Conservation (phyloP, 2,113 vertebrate genomes). For the Thermophis baileyi region DNA sequence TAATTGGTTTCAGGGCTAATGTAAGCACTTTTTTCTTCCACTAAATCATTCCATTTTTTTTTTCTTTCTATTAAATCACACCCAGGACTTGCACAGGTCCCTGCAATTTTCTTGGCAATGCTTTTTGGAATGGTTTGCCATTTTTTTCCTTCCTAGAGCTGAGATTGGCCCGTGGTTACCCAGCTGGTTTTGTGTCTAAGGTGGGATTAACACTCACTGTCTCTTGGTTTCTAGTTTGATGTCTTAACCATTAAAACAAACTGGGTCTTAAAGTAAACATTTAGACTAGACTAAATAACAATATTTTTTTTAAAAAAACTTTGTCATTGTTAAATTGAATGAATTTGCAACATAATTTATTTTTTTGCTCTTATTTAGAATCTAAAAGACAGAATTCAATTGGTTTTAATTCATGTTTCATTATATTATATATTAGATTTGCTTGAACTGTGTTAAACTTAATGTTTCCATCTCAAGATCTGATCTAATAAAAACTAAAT, state of each 20-base stretch:
- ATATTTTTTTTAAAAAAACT: rapidly evolving
- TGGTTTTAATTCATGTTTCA: not conserved
- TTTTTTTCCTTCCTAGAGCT: not conserved
- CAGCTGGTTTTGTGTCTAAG: not conserved
- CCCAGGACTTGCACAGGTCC: not conserved
- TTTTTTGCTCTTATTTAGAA: not conserved
- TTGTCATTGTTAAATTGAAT: rapidly evolving
- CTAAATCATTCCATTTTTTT: no score
- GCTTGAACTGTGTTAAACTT: not conserved
- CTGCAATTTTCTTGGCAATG: not conserved
- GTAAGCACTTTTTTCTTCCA: not conserved
- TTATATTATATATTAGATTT: not conserved
- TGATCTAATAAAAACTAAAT: not conserved
- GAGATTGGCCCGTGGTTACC: not conserved
- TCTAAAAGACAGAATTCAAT: not conserved
- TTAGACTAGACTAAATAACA: not conserved
- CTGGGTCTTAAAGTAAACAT: no score
- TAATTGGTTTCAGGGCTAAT: not conserved
- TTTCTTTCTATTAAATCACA: not conserved
- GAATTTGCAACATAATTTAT: not conserved
- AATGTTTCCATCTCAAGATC: not conserved
- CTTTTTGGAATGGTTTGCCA: not conserved
- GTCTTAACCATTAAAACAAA: no score
- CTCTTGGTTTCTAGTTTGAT: no score
- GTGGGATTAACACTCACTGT: no score